Evolutionary conservation across 2,113 vertebrate genomes (phyloP), one percentile per base, ranked within the genome.

Genomic region (Hepsetus odoe): DNA sequence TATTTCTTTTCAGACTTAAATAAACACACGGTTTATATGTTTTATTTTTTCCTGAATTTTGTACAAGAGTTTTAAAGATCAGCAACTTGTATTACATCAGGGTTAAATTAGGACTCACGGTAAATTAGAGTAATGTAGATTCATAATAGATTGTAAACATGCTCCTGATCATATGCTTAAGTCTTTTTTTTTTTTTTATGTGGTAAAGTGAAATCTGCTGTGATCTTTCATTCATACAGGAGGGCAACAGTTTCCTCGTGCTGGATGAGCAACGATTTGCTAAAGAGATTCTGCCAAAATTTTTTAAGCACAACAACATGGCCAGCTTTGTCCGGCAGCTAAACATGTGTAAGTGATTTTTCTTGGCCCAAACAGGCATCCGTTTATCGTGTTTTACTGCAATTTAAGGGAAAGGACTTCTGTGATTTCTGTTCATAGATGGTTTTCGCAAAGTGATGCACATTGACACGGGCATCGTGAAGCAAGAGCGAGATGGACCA

Each of bases 241-340:
- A 96, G 93, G 97, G 97, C 12, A 96, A 94, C 83, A 98, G 97
- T 89, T 98, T 99, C 87, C 91, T 98, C 51, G 97, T 98, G 66
- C 87, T 98, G 91, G 92, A 99, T 85, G 96, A 99, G 81, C 97
- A 95, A 89, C 92, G 96, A 35, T 98, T 99, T 30, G 92, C 97
- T 28, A 99, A 99, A 84, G 97, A 99, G 87, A 98, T 98, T 80
- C 95, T 99, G 35, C 97, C 97, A 20, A 98, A 98, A 89, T 98
- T 97, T 85, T 99, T 99, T 90, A 99, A 99, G 86, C 97, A 99
- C 92, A 99, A 97, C 90, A 99, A 99, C 90, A 98, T 99, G 96
- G 96, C 97, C 76, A 98, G 97, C 84, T 98, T 99, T 92, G 95
- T 99, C 87, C 91, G 97, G 26, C 97, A 99, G 84, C 91, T 99